Conservation (phyloP, 2,888 invertebrate species). For the Drosophila imparisetae region DNA sequence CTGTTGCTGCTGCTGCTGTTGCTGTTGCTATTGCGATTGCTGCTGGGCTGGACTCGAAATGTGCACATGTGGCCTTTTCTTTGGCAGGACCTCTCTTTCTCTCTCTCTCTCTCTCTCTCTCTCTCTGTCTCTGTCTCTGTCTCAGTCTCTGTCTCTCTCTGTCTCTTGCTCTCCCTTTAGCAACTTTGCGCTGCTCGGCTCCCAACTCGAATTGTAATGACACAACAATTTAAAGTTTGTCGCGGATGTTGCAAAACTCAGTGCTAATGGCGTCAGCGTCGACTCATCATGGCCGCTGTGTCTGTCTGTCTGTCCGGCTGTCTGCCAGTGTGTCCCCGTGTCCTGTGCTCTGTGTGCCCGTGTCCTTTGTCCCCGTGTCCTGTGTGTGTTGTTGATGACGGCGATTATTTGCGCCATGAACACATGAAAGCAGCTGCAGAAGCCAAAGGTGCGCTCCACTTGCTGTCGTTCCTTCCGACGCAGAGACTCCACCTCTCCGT, state of each 20-base stretch:
- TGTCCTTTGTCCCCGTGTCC: slow-evolving; percentile 10
- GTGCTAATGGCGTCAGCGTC: slow-evolving; percentile 78
- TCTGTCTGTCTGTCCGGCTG: slow-evolving; percentile 7
- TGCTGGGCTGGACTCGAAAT: slow-evolving; percentile 43
- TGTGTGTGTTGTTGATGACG: slow-evolving; percentile 71
- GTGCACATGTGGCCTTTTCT: slow-evolving; percentile 59
- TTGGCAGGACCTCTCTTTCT: slow-evolving; percentile 25
- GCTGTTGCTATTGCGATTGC: neutral
- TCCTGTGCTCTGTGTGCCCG: slow-evolving; percentile 8
- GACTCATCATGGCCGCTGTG: slow-evolving; percentile 63
- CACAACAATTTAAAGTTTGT: slow-evolving; percentile 81
- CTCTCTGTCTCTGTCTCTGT: neutral
- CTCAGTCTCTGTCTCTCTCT: neutral
- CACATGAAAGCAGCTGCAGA: slow-evolving; percentile 77
- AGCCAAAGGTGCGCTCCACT: slow-evolving; percentile 75
- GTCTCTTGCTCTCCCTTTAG: neutral
- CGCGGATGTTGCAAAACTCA: slow-evolving; percentile 79
- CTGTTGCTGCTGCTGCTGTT: neutral
- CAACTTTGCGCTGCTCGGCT: slow-evolving; percentile 16
- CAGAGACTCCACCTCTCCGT: neutral
- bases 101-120: slow-evolving; percentile 4
- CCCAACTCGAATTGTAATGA: slow-evolving; percentile 74
- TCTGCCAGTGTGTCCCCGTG: neutral
- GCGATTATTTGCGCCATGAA: slow-evolving; percentile 80
- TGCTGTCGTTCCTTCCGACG: slow-evolving; percentile 65